phyloP scores from a whole-genome alignment of 2,888 invertebrate genomes.

The Pristionchus maxplancki region DNA sequence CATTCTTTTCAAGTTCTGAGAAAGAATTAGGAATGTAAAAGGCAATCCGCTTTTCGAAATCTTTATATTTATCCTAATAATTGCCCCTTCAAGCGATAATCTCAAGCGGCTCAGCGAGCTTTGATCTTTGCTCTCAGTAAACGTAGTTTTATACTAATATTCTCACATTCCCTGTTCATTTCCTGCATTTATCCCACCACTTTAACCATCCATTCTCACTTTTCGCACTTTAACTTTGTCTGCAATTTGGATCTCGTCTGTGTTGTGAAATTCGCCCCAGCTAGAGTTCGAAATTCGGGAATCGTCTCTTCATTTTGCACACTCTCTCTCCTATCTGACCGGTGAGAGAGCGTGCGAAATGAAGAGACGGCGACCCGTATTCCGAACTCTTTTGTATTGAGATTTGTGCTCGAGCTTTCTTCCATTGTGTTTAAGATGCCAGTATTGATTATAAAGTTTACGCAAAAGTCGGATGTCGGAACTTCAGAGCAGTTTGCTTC shows the following conservation, averaged over 20 bases:
- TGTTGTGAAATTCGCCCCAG: conserved; percentile 45
- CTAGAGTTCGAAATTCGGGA: too few relatives aligned
- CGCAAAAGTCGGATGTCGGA: neutral
- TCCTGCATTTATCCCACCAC: neutral
- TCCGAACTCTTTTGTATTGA: neutral
- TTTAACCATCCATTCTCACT: neutral
- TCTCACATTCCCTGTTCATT: neutral
- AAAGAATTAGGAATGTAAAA: too few relatives aligned
- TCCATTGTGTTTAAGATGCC: neutral
- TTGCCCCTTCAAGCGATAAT: neutral
- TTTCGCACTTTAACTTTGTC: conserved; percentile 26
- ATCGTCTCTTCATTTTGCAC: too few relatives aligned
- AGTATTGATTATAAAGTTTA: neutral
- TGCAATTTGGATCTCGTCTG: neutral
- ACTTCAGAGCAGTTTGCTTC: too few relatives aligned
- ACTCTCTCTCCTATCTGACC: too few relatives aligned
- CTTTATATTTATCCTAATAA: neutral
- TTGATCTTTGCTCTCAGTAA: neutral
- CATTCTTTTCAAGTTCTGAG: too few relatives aligned
- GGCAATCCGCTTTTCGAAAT: too few relatives aligned
- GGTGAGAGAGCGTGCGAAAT: too few relatives aligned
- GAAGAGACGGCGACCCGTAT: too few relatives aligned
- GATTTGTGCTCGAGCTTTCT: conserved; percentile 1
- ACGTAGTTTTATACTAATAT: neutral
- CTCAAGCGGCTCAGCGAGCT: conserved; percentile 14